A percentile compares a stretch with the other conserved stretches of the same genome.
Evolutionary conservation across 2,113 vertebrate species (phyloP).

Genomic region (Panthera leo): DNA sequence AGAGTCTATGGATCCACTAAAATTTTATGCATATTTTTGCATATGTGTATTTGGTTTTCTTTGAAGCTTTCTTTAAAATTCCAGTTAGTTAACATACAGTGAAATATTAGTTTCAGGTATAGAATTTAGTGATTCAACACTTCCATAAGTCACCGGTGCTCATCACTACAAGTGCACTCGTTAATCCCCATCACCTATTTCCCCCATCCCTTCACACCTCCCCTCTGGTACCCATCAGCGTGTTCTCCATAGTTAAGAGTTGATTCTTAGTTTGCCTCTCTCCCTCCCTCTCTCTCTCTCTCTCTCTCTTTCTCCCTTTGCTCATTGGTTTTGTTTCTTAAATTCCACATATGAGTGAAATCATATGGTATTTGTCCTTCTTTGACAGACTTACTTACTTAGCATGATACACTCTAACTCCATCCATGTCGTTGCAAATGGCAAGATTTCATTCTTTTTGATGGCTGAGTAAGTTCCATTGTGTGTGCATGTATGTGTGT

Average conservation of each 20-base stretch:
- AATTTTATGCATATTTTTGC: neutral
- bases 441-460: neutral
- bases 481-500: accelerated
- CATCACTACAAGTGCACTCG: neutral
- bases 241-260: neutral
- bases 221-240: neutral
- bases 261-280: neutral
- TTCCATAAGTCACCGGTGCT: neutral
- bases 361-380: neutral
- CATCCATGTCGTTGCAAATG: neutral
- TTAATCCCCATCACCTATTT: neutral
- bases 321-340: neutral
- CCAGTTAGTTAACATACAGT: neutral
- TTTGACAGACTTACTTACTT: neutral
- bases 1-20: neutral
- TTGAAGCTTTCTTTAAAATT: neutral
- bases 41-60: neutral
- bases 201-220: too few relatives aligned
- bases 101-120: neutral
- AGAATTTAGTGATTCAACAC: neutral
- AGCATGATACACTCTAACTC: neutral
- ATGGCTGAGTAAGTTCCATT: neutral
- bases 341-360: neutral
- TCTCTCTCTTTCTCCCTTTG: neutral
- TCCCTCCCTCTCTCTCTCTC: neutral